Evolutionary conservation across 2,113 vertebrate genomes (phyloP).

Genomic region (Dendropsophus ebraccatus): DNA sequence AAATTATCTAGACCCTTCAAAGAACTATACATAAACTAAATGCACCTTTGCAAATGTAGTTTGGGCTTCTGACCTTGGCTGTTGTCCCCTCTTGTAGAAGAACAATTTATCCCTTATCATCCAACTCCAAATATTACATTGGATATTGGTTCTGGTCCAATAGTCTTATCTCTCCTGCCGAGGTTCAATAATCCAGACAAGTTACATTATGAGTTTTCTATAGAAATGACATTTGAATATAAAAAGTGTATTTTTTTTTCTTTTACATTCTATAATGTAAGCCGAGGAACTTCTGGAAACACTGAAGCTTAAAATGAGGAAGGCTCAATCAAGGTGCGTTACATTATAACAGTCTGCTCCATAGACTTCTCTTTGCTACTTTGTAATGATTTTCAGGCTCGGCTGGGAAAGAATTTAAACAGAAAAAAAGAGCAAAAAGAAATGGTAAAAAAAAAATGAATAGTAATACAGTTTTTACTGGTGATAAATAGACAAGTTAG

Average conservation of each 20-base stretch:
- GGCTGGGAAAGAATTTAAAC: conserved; percentile 45
- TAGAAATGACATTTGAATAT: conserved; percentile 50
- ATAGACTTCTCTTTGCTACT: conserved; percentile 1
- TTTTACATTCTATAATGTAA: conserved; percentile 8
- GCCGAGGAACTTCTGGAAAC: conserved; percentile 16
- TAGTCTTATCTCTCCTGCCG: conserved; percentile 17
- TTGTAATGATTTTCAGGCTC: conserved; percentile 56
- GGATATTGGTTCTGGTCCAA: conserved; percentile 45
- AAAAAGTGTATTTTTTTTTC: conserved; percentile 4
- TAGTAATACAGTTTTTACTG: conserved; percentile 46
- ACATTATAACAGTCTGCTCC: conserved; percentile 9
- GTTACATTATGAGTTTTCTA: conserved; percentile 42
- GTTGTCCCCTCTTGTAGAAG: neutral
- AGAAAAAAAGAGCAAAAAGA: neutral
- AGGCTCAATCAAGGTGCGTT: conserved; percentile 18
- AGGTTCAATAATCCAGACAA: conserved; percentile 39
- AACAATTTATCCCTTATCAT: conserved; percentile 37
- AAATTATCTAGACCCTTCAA: neutral
- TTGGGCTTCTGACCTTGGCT: conserved; percentile 13
- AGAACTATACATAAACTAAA: neutral
- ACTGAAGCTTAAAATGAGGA: conserved; percentile 39
- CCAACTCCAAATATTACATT: conserved; percentile 19
- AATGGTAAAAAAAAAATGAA: conserved; percentile 52
- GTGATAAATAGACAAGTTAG: conserved; percentile 64
- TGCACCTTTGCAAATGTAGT: neutral